Evolutionary conservation across 1,140 invertebrate species (phyloP), one percentile per base, ranked within the genome.

Genomic region (Adoxophyes honmai): DNA sequence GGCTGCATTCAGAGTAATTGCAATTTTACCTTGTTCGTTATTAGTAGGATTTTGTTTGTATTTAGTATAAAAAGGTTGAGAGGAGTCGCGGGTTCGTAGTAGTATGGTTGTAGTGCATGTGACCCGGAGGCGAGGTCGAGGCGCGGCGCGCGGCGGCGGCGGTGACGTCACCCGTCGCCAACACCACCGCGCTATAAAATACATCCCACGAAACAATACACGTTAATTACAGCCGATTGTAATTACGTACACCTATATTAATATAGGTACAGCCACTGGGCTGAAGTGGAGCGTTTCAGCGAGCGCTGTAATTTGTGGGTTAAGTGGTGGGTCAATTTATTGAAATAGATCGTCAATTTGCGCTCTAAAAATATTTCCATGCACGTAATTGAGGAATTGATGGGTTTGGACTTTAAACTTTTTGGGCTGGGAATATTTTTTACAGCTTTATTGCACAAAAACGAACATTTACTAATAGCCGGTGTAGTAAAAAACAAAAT

Each of bases 71-170:
- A 56, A 55, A 59, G 55, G 55, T 59, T 10, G 53, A 35, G 55
- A 15, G 44, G 38, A 34, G 56, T 36, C 36, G 18, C 6, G 14
- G 38, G 10, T 59, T 64, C 63, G 72, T n/a, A n/a, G n/a, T n/a
- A n/a, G n/a, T n/a, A n/a, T n/a, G n/a, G n/a, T n/a, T n/a, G n/a
- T n/a, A n/a, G n/a, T 72, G 66, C 71, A 62, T 55, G 65, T 71
- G 75, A 76, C 68, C 69, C 62, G 67, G 34, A 60, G 52, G 48
- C 69, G 75, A 78, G 75, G 75, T 73, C 75, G 67, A 58, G 65
- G 37, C 52, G 52, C 48, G 63, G 54, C 44, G 42, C 36, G 62
- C 16, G 61, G 60, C 44, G 55, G 51, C 34, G 60, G 14, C 57
- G 57, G 42, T 70, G 68, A 70, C 68, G 68, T 59, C 64, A 67